phyloP scores from a whole-genome alignment of 2,113 vertebrate genomes.

The Crotalus helleri region DNA sequence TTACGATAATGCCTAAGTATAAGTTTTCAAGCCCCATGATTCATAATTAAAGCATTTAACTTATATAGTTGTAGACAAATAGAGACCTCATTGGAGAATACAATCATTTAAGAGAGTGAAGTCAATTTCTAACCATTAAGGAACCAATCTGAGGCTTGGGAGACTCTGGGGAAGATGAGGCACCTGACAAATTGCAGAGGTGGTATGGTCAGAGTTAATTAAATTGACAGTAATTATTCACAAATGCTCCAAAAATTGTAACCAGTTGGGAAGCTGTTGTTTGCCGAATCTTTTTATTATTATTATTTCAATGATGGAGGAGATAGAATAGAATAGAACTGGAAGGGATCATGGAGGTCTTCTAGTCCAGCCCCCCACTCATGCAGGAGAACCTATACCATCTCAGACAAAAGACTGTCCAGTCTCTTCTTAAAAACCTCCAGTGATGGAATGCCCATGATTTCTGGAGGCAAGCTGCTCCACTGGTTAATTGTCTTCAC shows the following conservation, averaged over 20 bases:
- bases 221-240: conserved; percentile 44
- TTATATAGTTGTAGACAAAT: conserved; percentile 11
- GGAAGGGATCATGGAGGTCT: too few relatives aligned
- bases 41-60: conserved; percentile 39
- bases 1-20: conserved; percentile 42
- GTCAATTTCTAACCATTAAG: conserved; percentile 26
- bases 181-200: conserved; percentile 26
- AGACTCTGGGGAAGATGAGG: conserved; percentile 19
- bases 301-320: neutral
- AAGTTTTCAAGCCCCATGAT: conserved; percentile 33
- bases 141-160: conserved; percentile 2
- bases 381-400: too few relatives aligned
- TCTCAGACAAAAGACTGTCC: too few relatives aligned
- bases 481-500: too few relatives aligned
- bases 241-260: conserved; percentile 44
- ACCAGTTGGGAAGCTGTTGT: conserved; percentile 41
- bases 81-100: conserved; percentile 19
- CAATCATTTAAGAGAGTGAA: conserved; percentile 29
- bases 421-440: too few relatives aligned
- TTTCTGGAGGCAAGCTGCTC: too few relatives aligned
- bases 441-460: too few relatives aligned
- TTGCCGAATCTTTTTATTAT: conserved; percentile 5
- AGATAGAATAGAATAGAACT: neutral
- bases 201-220: conserved; percentile 39
- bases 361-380: too few relatives aligned